Evolutionary conservation across 2,888 invertebrate genomes (phyloP), one percentile per base, ranked within the genome.

Genomic region (Amorpha juglandis): DNA sequence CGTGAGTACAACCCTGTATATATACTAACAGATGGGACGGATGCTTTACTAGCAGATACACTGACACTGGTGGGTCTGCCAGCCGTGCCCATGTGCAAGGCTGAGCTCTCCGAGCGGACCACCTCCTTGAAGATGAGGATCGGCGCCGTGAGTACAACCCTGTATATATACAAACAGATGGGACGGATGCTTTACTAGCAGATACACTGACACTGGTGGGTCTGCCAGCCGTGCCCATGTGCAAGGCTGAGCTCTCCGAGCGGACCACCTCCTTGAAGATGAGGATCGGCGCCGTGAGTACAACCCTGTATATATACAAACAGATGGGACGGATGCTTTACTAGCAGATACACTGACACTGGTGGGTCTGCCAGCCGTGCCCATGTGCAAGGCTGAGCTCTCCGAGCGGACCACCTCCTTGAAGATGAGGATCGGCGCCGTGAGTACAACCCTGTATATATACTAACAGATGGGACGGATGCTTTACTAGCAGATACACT

Each of bases 171-270:
- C 38, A 38, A 8, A 9, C 38, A 38, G 38, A 6, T 6, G 38
- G 38, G 38, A 38, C 38, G 9, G 38, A 7, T 0, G 97, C 98
- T 3, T 95, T 99, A 86, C 92, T 99, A 76, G 96, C 98, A 1
- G 98, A 99, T 93, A 94, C 99, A 11, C 93, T 99, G 67, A 98
- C 98, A n/a, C 94, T 99, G 70, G 96, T 98, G 70, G 98, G 98
- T 51, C 94, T 98, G 64, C 97, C 97, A 0, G 97, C 97, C 0
- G 94, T 96, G 65, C 96, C 96, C 82, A 95, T 95, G 80, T 89
- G 95, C 76, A 93, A 95, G 71, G 68, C 73, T 0, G 90, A 89
- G n/a, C 58, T 76, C 21, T 67, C 83, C 21, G 75, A 80, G n/a
- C 82, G 81, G 42, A 78, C 62, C 73, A 81, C 80, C 74, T 89